Evolutionary conservation across 2,797 vertebrate species (phyloP), one percentile per base, ranked within the genome.

Genomic region (Myoxocephalus aenaeus): DNA sequence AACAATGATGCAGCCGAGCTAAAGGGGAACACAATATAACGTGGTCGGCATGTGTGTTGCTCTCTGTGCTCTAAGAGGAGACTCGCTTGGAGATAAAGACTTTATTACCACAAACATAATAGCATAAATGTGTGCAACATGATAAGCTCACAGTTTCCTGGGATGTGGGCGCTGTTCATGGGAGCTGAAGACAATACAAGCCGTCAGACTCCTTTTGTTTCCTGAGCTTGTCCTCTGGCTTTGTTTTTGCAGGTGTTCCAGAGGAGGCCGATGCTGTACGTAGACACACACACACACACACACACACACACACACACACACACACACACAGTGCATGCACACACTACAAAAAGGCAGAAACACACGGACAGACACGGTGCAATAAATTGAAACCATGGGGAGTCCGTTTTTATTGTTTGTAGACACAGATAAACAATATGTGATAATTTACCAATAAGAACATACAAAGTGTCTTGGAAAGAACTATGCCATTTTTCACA

Each of bases 231-330:
- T 82, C 57, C 70, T 72, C 77, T 90, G 59, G 27, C 76, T 87
- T 83, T 92, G 84, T 91, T 86, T 88, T 90, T 73, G 70, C 92
- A 95, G 94, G 88, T 90, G 90, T 69, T 59, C 85, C 85, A 50
- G 91, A 93, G 65, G 75, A 70, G 68, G 29, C 84, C 20, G 92
- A 94, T 57, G 82, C 71, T 22, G 94, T 95, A 86, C 93, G 94
- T 94, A 75, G 32, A 77, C 72, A 65, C 73, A 61, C 75, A 61
- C 38, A 27, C 70, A 61, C 78, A 51, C 20, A 51, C 8, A 51
- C 48, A 20, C 7, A 50, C 73, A 80, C 27, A 65, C 5, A 27
- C 13, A 20, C 46, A 50, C 70, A 66, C 70, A 57, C 62, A 73
- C 65, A 13, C 22, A 10, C 53, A 67, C 46, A 69, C 66, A 32